Base-by-base conservation (phyloP, 2,888 invertebrate genomes). In the Hemicrepidius hirtus region DNA sequence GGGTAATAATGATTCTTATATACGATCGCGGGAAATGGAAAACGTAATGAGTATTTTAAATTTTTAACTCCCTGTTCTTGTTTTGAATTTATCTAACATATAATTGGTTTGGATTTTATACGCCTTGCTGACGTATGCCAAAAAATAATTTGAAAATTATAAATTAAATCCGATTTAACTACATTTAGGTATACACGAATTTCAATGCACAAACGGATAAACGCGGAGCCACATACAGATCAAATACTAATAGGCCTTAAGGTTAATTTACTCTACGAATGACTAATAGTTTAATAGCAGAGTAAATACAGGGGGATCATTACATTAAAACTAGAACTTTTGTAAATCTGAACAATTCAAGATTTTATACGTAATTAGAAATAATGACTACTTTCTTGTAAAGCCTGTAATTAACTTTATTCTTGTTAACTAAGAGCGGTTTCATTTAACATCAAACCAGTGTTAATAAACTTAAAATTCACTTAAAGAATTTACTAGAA, bases 1-100 rank as follows among this genome's bases (percentile, higher is more conserved):
- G 80, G 79, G 83, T 82, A 83, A 84, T 84, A 82, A 82, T 84
- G 82, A 84, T 83, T 82, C 80, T 82, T 82, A 83, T 82, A 81
- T 83, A 81, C 80, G 77, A 77, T 76, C 73, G 75, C 76, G 76
- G 77, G 80, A 79, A 82, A 81, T 80, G 81, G 82, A 82, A 83
- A 84, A 82, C 81, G 80, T 83, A 82, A 83, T 82, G 80, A 81
- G 80, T 78, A 78, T 81, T 82, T 80, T 79, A 80, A 80, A 80
- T 79, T 80, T 80, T 72, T 66, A 75, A 57, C 75, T 67, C 71
- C 60, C 57, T 35, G 20, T 50, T 49, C 67, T 68, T 66, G 68
- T 71, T 57, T 37, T 40, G 57, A n/a, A 35, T 57, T 57, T 57
- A 57, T 35, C 37, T 37, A 20, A 28, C 28, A 28, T 28, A 53